Conservation (phyloP, 2,888 invertebrate species). For the Trichopoda pennipes region DNA sequence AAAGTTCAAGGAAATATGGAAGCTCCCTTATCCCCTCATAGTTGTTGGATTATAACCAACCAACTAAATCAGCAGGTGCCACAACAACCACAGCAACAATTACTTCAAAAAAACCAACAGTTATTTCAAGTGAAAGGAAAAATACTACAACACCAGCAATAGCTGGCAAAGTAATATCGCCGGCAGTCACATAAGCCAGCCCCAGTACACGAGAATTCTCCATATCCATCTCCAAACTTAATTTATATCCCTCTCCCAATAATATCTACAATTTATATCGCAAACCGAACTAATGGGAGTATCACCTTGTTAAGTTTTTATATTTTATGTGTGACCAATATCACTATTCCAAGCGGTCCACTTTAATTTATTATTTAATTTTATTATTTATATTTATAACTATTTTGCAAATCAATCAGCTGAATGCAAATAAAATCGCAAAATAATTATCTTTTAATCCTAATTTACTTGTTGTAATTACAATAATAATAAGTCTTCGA, state of each 20-base stretch:
- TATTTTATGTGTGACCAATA: no score
- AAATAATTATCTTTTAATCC: no score
- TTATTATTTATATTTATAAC: no score
- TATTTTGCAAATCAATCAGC: no score
- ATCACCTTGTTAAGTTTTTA: not conserved
- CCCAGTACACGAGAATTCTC: constrained; percentile 10
- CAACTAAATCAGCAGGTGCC: not conserved
- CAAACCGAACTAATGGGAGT: constrained; percentile 12
- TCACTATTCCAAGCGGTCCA: no score
- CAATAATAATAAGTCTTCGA: no score
- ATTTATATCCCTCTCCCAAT: constrained; percentile 38
- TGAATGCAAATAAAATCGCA: no score
- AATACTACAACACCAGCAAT: not conserved
- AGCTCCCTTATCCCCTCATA: constrained; percentile 61
- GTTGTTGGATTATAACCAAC: constrained; percentile 49
- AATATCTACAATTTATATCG: constrained; percentile 40
- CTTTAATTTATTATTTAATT: no score
- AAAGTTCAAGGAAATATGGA: constrained; percentile 53
- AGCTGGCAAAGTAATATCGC: not conserved
- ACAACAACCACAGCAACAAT: constrained; percentile 17
- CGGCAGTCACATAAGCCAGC: not conserved
- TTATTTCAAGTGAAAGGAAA: no score
- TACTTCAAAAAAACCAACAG: not conserved
- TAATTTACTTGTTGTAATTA: no score
- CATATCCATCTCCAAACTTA: constrained; percentile 1